Evolutionary conservation across 2,888 invertebrate genomes (phyloP).

Genomic region (Drosophila mimica): DNA sequence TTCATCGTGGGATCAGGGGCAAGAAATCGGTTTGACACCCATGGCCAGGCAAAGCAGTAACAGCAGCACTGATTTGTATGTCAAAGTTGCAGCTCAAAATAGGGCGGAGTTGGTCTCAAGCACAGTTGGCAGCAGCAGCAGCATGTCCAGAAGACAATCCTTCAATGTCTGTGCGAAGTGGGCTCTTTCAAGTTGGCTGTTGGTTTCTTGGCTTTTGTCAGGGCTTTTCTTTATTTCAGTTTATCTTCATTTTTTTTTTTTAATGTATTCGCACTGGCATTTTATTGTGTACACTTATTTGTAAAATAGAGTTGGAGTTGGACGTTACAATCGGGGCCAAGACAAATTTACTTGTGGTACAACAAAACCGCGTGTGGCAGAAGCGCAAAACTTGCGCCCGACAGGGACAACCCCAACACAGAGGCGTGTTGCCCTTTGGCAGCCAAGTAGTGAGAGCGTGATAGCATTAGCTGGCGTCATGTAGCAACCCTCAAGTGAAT

Average conservation of each 20-base stretch:
- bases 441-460: constrained; percentile 10
- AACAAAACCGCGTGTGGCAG: constrained; percentile 49
- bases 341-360: constrained; percentile 75
- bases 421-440: background rate
- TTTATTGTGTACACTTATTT: constrained; percentile 59
- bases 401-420: constrained; percentile 45
- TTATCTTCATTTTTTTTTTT: constrained; percentile 2
- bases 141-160: constrained; percentile 9
- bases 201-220: constrained; percentile 1
- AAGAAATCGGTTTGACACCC: constrained; percentile 17
- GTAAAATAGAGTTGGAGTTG: constrained; percentile 26
- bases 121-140: background rate
- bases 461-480: constrained; percentile 23
- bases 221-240: constrained; percentile 3
- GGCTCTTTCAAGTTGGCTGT: constrained; percentile 1
- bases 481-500: constrained; percentile 35
- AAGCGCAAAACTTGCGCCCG: constrained; percentile 10
- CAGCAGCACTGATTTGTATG: constrained; percentile 18
- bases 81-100: constrained; percentile 47
- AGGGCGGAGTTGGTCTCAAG: constrained; percentile 60
- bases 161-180: constrained; percentile 7
- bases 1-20: constrained; percentile 7
- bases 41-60: constrained; percentile 16
- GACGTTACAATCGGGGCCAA: constrained; percentile 72
- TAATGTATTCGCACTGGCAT: constrained; percentile 17